phyloP scores from a whole-genome alignment of 2,113 vertebrate genomes.

The Poecile atricapillus region DNA sequence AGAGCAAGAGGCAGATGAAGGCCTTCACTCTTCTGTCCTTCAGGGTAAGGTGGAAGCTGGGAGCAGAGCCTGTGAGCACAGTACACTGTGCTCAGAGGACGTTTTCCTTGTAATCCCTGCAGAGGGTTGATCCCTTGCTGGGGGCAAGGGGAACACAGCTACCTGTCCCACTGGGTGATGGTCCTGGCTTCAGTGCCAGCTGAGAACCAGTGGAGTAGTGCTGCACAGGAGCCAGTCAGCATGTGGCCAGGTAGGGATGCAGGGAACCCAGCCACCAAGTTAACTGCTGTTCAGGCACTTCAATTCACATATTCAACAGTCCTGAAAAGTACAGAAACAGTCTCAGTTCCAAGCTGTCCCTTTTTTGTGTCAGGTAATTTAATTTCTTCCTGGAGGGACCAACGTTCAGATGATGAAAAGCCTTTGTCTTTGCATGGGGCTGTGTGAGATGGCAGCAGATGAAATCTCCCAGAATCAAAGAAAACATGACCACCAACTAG shows the following conservation, averaged over 20 bases:
- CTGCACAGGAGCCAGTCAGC: background rate
- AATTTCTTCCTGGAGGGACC: constrained; percentile 66
- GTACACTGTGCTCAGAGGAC: background rate
- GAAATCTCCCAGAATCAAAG: constrained; percentile 66
- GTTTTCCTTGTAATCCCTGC: background rate
- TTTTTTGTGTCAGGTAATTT: constrained; percentile 63
- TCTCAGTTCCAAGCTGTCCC: constrained; percentile 44
- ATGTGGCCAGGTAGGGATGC: background rate
- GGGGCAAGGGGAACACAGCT: background rate
- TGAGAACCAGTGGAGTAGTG: background rate
- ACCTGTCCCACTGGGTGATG: background rate
- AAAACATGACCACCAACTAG: constrained; percentile 64
- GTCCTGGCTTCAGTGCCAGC: background rate
- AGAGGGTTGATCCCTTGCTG: background rate
- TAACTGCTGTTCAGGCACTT: constrained; percentile 36
- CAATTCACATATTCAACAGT: constrained; percentile 25
- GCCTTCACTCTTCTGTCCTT: background rate
- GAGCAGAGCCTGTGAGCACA: background rate
- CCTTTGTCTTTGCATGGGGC: constrained; percentile 67
- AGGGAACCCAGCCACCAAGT: background rate
- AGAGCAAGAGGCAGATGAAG: background rate
- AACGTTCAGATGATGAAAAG: constrained; percentile 65
- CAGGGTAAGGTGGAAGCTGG: rapidly evolving
- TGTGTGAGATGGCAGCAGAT: constrained; percentile 57
- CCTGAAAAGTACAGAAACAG: constrained; percentile 41